These are phyloP conservation scores for Lasioglossum morio DNA, from an alignment of 2,888 invertebrate genomes.

Conservation along the genomic window DNA sequence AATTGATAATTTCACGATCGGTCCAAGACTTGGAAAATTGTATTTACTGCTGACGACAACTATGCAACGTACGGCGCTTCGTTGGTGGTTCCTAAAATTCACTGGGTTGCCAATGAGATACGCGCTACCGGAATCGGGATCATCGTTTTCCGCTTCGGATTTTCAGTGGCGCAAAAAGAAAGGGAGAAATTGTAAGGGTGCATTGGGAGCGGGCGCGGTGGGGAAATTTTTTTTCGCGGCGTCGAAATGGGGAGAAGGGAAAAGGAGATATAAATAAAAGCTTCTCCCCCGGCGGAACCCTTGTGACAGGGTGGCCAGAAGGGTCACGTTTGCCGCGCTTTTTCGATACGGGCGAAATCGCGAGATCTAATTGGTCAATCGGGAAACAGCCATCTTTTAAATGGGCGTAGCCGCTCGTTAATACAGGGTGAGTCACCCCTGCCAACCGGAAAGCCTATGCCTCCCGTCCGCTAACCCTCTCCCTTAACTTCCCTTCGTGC, in stretches of 20 bases:
- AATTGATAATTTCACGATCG: neutral
- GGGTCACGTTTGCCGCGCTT: slow-evolving; percentile 76
- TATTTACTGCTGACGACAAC: neutral
- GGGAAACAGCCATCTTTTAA: slow-evolving; percentile 79
- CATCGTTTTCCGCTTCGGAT: slow-evolving; percentile 55
- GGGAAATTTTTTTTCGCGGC: slow-evolving; percentile 48
- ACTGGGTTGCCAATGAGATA: slow-evolving; percentile 2
- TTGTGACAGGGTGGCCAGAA: slow-evolving; percentile 55
- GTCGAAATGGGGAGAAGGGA: slow-evolving; percentile 30
- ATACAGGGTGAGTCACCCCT: slow-evolving; percentile 82
- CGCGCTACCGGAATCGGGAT: slow-evolving; percentile 55
- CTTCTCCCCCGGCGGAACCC: slow-evolving; percentile 56
- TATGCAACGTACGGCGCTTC: neutral
- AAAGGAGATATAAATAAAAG: slow-evolving; percentile 72
- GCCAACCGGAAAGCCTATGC: slow-evolving; percentile 69
- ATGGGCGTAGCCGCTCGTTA: slow-evolving; percentile 80
- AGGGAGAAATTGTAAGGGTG: slow-evolving; percentile 34
- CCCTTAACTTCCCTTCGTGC: slow-evolving; percentile 38
- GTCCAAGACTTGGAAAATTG: neutral
- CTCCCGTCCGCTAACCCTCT: slow-evolving; percentile 62
- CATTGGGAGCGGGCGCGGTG: slow-evolving; percentile 22
- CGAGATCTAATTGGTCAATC: slow-evolving; percentile 78
- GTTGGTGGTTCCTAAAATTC: neutral
- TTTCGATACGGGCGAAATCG: slow-evolving; percentile 74
- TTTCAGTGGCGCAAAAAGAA: slow-evolving; percentile 55